phyloP scores from a whole-genome alignment of 2,113 vertebrate species.

The Rhabdornis inornatus region DNA sequence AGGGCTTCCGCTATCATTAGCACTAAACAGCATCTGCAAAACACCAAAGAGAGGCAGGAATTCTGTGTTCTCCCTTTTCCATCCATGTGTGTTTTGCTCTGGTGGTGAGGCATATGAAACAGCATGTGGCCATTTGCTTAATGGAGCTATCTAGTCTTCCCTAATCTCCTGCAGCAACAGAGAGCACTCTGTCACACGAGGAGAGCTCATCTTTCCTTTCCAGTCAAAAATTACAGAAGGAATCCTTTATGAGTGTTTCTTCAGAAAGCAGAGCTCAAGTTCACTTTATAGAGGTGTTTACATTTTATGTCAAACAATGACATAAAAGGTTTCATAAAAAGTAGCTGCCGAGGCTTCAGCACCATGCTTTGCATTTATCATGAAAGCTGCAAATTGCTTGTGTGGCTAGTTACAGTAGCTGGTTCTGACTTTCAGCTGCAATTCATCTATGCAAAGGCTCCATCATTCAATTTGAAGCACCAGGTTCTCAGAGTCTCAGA shows the following conservation, averaged over 20 bases:
- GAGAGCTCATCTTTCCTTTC: not conserved
- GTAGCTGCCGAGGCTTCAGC: not conserved
- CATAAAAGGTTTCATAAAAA: not conserved
- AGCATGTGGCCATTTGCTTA: not conserved
- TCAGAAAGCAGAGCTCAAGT: not conserved
- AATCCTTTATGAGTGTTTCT: not conserved
- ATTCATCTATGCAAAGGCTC: not conserved
- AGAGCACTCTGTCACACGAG: not conserved
- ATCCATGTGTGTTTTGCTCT: not conserved
- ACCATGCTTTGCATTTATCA: not conserved
- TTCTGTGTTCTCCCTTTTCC: not conserved
- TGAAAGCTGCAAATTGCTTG: not conserved
- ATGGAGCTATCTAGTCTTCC: not conserved
- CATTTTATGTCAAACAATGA: not conserved
- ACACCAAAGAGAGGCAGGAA: not conserved
- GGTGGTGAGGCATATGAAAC: not conserved
- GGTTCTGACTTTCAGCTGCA: not conserved
- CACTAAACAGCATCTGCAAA: not conserved
- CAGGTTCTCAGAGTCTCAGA: not conserved
- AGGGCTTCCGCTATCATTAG: not conserved
- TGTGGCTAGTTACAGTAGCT: not conserved
- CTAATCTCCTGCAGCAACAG: not conserved
- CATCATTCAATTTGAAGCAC: not conserved
- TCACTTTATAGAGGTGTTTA: not conserved
- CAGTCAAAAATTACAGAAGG: slow-evolving; percentile 10